Evolutionary conservation across 1,140 invertebrate genomes (phyloP).

Genomic region (Ostrea denselamellosa): DNA sequence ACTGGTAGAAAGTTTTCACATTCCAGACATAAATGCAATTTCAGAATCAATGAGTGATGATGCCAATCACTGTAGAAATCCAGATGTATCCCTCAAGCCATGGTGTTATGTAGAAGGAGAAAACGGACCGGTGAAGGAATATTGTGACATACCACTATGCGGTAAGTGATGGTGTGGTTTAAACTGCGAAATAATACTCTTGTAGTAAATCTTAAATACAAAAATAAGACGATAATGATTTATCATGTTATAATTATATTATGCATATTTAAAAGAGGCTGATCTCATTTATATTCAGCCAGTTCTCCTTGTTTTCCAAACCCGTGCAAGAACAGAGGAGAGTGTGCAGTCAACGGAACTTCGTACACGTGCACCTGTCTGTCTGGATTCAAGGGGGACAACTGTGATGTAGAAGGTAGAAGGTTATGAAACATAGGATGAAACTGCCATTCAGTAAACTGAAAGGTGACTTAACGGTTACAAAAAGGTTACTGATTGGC

Average conservation of each 20-base stretch:
- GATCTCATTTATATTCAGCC: not conserved
- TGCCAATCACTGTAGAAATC: slow-evolving; percentile 8
- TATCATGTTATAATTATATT: not conserved
- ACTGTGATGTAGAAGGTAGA: not conserved
- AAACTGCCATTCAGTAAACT: too few species aligned
- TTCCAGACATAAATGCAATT: not conserved
- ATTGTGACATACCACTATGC: not conserved
- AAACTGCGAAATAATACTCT: too few species aligned
- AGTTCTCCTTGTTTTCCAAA: not conserved
- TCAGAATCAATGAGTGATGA: not conserved
- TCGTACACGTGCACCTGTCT: not conserved
- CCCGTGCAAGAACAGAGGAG: slow-evolving; percentile 6
- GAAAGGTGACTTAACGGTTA: too few species aligned
- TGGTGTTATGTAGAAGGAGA: not conserved
- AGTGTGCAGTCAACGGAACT: not conserved
- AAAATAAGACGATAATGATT: too few species aligned
- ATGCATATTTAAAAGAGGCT: not conserved
- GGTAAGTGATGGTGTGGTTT: not conserved
- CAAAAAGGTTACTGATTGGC: too few species aligned
- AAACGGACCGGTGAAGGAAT: not conserved
- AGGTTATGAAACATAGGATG: too few species aligned
- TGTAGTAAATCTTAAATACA: too few species aligned
- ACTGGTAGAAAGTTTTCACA: too few species aligned
- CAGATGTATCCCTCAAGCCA: not conserved
- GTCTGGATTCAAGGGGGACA: not conserved